These are phyloP conservation scores for Riptortus pedestris DNA, from an alignment of 1,140 invertebrate species.

Conservation along the genomic window DNA sequence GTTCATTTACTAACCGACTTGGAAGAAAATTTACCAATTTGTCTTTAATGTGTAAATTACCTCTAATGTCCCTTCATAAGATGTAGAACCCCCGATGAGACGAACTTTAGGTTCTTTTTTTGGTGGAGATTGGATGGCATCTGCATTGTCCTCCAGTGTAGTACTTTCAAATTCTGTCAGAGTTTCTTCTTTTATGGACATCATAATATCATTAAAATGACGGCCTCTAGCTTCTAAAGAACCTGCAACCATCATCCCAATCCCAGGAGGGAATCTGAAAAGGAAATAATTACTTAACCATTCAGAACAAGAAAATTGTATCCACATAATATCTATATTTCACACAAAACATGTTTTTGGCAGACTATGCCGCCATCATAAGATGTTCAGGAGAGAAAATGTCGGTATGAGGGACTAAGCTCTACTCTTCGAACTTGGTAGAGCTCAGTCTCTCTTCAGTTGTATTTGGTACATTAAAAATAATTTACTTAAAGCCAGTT, in stretches of 20 bases:
- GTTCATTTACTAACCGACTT: too few species aligned
- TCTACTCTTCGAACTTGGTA: too few species aligned
- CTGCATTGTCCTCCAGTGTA: constrained; percentile 32
- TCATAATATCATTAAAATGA: constrained; percentile 60
- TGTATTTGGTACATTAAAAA: too few species aligned
- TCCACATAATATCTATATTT: not conserved
- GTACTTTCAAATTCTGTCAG: constrained; percentile 49
- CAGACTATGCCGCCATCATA: too few species aligned
- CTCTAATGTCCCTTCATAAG: constrained; percentile 68
- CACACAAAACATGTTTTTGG: not conserved
- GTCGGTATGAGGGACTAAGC: too few species aligned
- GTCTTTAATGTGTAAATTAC: constrained; percentile 38
- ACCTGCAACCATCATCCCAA: constrained; percentile 94
- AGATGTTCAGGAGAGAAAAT: too few species aligned
- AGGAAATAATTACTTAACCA: not conserved
- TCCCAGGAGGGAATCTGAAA: constrained; percentile 73
- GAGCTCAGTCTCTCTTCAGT: too few species aligned
- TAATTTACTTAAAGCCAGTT: too few species aligned
- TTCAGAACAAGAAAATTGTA: not conserved
- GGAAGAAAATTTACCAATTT: too few species aligned
- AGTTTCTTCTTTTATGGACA: constrained; percentile 62
- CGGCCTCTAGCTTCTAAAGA: constrained; percentile 71
- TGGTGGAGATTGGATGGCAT: constrained; percentile 39
- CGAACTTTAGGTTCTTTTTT: constrained; percentile 51
- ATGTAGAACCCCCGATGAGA: constrained; percentile 60